Evolutionary conservation across 1,140 invertebrate species (phyloP), one percentile per base, ranked within the genome.

Genomic region (Mamestra configurata): DNA sequence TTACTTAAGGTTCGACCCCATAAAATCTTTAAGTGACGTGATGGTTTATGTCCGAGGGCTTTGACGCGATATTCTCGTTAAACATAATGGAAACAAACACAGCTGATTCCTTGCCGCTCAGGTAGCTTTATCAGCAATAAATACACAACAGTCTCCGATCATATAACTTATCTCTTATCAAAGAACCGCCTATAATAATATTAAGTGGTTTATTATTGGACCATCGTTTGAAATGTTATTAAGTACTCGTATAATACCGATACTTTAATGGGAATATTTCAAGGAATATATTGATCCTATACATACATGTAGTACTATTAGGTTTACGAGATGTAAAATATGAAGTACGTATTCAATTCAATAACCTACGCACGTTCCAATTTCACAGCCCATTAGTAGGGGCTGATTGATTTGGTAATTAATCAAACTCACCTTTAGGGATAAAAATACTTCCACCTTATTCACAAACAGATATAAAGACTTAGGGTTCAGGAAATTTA

Each of bases 1-100:
- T 76, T 76, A 76, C 73, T 76, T 76, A 76, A 64, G 57, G 73
- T 40, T 57, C 43, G 55, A 64, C 40, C 55, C 15, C 73, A 49
- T 76, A 76, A 76, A 76, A 64, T 22, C 27, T 76, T 76, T 76
- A 76, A 76, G 73, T 61, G 57, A 76, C 57, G 55, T 35, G 73
- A 76, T 64, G 57, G 43, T 76, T 64, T 61, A 76, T 76, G 73
- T 61, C 13, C 13, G n/a, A 51, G 57, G 43, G 15, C 57, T 76
- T 76, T 43, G 55, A 76, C 24, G 40, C 73, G 37, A 76, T 57
- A 73, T 49, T 18, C 53, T 71, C 46, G 68, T 71, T 49, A 71
- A 15, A 53, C 13, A 53, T 71, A 53, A 53, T 71, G 68, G 46
- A 71, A 71, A 71, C 68, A 70, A 66, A 66, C 61, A 71, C 49